A percentile compares a stretch with the other conserved stretches of the same genome.
Evolutionary conservation across 2,113 vertebrate genomes (phyloP).

Genomic region (Neolamprologus hecqui): DNA sequence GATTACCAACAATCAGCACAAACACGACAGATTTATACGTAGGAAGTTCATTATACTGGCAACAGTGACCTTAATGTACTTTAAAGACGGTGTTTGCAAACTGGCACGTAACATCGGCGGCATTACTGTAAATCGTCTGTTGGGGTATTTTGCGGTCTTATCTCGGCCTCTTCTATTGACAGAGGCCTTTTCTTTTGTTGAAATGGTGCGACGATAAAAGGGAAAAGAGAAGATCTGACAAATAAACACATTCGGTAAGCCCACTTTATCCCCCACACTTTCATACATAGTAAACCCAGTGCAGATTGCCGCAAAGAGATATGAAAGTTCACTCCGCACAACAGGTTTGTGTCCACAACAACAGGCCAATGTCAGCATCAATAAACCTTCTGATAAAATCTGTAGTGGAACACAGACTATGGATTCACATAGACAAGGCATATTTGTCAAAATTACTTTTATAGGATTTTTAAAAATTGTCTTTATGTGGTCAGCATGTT

Average conservation of each 20-base stretch:
- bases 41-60: background rate
- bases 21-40: background rate
- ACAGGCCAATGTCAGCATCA: background rate
- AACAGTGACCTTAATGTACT: background rate
- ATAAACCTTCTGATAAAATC: background rate
- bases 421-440: background rate
- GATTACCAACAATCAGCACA: background rate
- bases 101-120: background rate
- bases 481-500: background rate
- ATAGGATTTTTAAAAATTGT: background rate
- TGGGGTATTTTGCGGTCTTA: background rate
- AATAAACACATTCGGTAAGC: background rate
- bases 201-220: background rate
- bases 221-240: background rate
- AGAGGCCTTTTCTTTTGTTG: slow-evolving; percentile 17
- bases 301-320: background rate
- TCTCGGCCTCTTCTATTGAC: slow-evolving; percentile 2
- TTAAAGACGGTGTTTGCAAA: background rate
- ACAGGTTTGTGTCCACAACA: background rate
- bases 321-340: background rate
- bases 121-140: background rate
- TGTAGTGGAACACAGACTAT: background rate
- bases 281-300: background rate
- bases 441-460: background rate
- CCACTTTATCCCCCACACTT: background rate